These are phyloP conservation scores for Vanessa tameamea DNA, from an alignment of 1,140 invertebrate species.

Conservation along the genomic window DNA sequence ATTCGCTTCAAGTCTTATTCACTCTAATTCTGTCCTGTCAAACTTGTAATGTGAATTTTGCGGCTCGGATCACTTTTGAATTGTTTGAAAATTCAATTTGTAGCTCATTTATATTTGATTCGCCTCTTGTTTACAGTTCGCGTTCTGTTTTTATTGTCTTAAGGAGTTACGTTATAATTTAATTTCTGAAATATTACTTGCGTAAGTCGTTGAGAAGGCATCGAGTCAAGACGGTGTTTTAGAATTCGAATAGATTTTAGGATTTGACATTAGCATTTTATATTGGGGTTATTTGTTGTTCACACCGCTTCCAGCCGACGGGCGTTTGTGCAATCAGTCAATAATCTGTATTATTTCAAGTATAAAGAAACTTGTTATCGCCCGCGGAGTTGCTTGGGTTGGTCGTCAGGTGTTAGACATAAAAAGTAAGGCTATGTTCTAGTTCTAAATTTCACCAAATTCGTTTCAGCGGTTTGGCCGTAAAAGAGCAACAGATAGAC, in stretches of 20 bases:
- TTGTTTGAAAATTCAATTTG: slow-evolving; percentile 42
- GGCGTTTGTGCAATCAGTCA: no score
- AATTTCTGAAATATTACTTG: slow-evolving; percentile 3
- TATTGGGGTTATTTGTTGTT: neutral
- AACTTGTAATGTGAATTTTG: slow-evolving; percentile 32
- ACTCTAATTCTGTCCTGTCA: slow-evolving; percentile 18
- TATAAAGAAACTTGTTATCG: no score
- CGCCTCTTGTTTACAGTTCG: slow-evolving; percentile 39
- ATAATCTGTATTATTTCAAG: no score
- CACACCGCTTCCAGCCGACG: no score
- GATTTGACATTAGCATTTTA: neutral
- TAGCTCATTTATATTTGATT: slow-evolving; percentile 41
- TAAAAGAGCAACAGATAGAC: no score
- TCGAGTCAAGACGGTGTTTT: neutral
- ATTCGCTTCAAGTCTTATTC: slow-evolving; percentile 31
- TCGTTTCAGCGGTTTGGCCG: no score
- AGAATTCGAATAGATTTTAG: neutral
- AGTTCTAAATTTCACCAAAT: no score
- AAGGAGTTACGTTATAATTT: slow-evolving; percentile 19
- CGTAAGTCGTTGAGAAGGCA: neutral
- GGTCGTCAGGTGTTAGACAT: no score
- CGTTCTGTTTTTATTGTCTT: slow-evolving; percentile 33
- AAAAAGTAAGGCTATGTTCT: no score
- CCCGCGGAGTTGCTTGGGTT: no score
- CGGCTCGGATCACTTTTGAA: slow-evolving; percentile 33